Base-by-base conservation (phyloP, 1,140 invertebrate genomes). In the Pseudomyrmex sp. region DNA sequence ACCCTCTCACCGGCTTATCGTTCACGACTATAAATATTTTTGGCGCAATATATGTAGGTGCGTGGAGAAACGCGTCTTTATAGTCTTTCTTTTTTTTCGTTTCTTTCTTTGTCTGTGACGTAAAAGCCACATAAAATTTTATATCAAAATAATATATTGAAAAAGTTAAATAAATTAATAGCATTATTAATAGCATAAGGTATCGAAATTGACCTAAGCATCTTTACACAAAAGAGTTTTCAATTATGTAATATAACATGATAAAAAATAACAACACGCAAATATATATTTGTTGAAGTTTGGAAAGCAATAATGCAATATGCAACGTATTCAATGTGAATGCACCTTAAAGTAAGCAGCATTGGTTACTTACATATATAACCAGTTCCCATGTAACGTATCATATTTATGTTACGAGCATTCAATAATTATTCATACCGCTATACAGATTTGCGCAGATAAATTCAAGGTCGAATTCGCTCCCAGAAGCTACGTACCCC, bases 341-440 rank as follows among this genome's bases (percentile, higher is more conserved):
- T 59, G 68, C 63, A 79, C 72, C 86, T 88, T 88, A 88, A 88
- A 35, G 18, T 26, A 52, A 46, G n/a, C 59, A 50, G 35, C 61
- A 44, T 26, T 26, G 52, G n/a, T 73, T 35, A 46, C 56, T 73
- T 84, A 62, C 44, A 61, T 68, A 48, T 18, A 84, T 70, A 88
- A 88, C 86, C 86, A 88, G 87, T 85, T 77, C 26, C 44, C 15
- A 56, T 20, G 87, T 70, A 82, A 72, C 83, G 76, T 69, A 87
- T 85, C 82, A 77, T 87, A 87, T 87, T 88, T 88, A 88, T 88
- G 87, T 72, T 88, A 83, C 77, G 66, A 61, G 83, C 58, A 63
- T 88, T 88, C 80, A 85, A 89, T 89, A 88, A 89, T 89, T 89
- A 89, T 89, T 89, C 87, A 89, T 88, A 52, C 80, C 69, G 75